Percentiles rank a stretch among this genome's conserved stretches.
These are phyloP conservation scores for Chelon labrosus DNA, from an alignment of 2,797 vertebrate species.

Conservation along the genomic window DNA sequence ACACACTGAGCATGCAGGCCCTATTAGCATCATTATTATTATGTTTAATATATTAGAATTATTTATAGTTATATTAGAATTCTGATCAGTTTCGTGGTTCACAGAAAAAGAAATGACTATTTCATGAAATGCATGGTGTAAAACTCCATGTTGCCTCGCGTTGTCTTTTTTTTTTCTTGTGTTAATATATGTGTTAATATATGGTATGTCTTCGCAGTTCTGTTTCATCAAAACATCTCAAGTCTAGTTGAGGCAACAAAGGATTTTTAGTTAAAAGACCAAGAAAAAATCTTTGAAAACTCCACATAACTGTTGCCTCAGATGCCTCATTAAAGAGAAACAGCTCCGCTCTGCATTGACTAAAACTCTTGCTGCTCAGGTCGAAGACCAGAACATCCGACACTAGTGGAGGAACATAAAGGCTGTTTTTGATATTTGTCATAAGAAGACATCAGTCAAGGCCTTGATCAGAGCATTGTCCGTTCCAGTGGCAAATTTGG, in stretches of 20 bases:
- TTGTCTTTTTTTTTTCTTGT: background rate
- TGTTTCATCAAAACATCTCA: background rate
- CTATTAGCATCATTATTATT: too few species aligned
- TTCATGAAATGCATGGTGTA: background rate
- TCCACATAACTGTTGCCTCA: background rate
- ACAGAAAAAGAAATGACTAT: background rate
- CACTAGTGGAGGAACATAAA: background rate
- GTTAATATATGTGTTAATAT: background rate
- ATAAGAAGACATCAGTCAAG: background rate
- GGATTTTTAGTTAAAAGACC: background rate
- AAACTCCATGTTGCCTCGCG: background rate
- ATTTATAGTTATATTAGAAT: too few species aligned
- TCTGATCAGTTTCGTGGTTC: too few species aligned
- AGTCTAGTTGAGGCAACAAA: background rate
- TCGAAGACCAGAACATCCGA: background rate
- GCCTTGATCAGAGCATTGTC: background rate
- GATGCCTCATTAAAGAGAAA: constrained; percentile 9
- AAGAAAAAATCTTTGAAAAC: background rate
- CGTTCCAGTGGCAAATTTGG: background rate
- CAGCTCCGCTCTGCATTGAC: background rate
- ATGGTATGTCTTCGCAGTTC: background rate
- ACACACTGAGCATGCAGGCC: too few species aligned
- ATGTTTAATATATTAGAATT: too few species aligned
- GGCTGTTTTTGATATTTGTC: background rate
- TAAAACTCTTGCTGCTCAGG: background rate